Base-by-base conservation (phyloP, 1,140 invertebrate genomes). In the Hypothenemus hampei region DNA sequence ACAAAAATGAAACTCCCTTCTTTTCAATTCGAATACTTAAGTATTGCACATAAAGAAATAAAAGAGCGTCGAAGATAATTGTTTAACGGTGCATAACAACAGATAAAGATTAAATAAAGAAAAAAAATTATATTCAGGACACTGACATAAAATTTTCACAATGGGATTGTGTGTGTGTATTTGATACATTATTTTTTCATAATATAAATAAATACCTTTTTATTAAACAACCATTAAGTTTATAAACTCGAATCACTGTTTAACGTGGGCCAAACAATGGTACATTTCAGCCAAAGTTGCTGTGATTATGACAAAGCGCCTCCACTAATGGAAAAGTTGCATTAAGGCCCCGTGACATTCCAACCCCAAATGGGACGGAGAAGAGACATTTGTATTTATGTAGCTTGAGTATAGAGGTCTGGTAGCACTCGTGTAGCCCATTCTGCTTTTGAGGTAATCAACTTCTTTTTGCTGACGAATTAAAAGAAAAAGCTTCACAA, bases 31-130 rank as follows among this genome's bases (percentile, higher is more conserved):
- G 8, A 7, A 37, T 16, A 37, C n/a, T 7, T 7, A 37, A 37
- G 15, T 13, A 37, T 37, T 37, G 35, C 35, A 37, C 35, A 37
- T 37, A 37, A 37, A 37, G 35, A 37, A 37, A 37, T 37, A 37
- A 37, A 37, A 16, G 15, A 37, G 35, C n/a, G 11, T 16, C 35
- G 11, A 37, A 7, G 16, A 16, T 37, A 37, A 37, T 37, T 37
- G 29, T 33, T 26, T 35, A 55, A 23, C 43, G 29, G 29, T 26
- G 43, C 36, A 41, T 43, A 46, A 55, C 15, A 35, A 36, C 35
- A 55, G 52, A 55, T 55, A 55, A 55, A 55, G 43, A 55, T 46
- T 55, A 55, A 55, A 55, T 55, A 55, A 46, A 55, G 41, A 22
- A 41, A 55, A 45, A 55, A 37, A 36, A 55, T 46, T 24, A 44